A percentile compares a stretch with the other conserved stretches of the same genome.
Evolutionary conservation across 2,888 invertebrate species (phyloP).

Genomic region (Cremastinae sp.): DNA sequence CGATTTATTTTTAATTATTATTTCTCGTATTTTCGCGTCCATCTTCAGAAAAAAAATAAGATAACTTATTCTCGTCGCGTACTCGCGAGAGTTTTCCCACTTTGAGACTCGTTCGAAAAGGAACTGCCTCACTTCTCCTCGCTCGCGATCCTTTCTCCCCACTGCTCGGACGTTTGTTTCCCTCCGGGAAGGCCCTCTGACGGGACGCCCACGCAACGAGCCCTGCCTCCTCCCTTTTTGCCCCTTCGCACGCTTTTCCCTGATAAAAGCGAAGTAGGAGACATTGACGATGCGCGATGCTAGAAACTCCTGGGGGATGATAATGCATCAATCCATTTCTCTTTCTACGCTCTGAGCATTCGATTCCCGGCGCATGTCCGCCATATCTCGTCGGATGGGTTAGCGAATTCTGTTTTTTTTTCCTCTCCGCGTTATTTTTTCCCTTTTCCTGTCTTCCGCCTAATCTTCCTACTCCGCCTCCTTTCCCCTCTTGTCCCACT

Average conservation of each 20-base stretch:
- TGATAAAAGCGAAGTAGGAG: conserved; percentile 25
- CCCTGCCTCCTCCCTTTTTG: not conserved
- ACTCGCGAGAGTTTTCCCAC: conserved; percentile 39
- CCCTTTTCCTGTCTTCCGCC: too few relatives aligned
- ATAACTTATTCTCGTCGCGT: conserved; percentile 47
- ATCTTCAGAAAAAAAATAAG: not conserved
- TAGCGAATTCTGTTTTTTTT: conserved; percentile 4
- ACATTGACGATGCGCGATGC: conserved; percentile 53
- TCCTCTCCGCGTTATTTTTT: too few relatives aligned
- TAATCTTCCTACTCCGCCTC: too few relatives aligned
- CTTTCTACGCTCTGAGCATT: conserved; percentile 42
- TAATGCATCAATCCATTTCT: conserved; percentile 47
- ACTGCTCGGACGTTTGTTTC: conserved; percentile 5
- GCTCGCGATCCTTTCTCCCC: not conserved
- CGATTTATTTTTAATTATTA: too few relatives aligned
- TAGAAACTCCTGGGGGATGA: conserved; percentile 36
- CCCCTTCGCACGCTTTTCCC: not conserved
- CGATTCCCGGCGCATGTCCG: conserved; percentile 53
- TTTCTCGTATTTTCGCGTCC: too few relatives aligned
- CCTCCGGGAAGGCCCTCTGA: conserved; percentile 21
- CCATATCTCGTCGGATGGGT: conserved; percentile 35
- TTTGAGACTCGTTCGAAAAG: conserved; percentile 25
- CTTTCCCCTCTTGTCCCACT: not conserved
- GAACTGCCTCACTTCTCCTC: conserved; percentile 18
- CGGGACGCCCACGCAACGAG: conserved; percentile 40